Evolutionary conservation across 2,888 invertebrate species (phyloP).

Genomic region (Tenthredo distinguenda): DNA sequence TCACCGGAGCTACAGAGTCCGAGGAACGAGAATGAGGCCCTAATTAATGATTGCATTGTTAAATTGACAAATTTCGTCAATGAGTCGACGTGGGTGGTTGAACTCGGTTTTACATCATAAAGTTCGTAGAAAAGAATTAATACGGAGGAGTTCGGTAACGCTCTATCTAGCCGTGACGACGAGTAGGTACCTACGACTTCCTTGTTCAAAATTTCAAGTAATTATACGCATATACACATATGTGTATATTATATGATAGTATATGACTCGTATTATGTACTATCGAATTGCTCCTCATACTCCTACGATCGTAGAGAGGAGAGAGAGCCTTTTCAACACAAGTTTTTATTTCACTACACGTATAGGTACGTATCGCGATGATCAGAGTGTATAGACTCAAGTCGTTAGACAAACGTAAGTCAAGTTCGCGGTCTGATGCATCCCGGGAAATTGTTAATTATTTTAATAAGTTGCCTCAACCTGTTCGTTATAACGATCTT

Average conservation of each 20-base stretch:
- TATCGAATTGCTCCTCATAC: background rate
- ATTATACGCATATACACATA: background rate
- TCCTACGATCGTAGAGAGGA: background rate
- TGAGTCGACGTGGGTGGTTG: background rate
- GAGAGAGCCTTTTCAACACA: background rate
- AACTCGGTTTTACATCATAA: background rate
- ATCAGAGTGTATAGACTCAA: background rate
- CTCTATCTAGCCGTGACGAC: background rate
- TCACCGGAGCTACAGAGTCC: background rate
- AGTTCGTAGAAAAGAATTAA: background rate
- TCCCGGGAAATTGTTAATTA: conserved; percentile 66
- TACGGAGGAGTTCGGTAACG: background rate
- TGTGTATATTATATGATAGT: background rate
- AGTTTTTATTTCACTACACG: background rate
- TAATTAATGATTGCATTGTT: conserved; percentile 1
- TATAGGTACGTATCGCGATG: background rate
- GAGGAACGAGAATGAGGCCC: background rate
- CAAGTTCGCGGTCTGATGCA: conserved; percentile 62
- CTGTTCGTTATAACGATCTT: conserved; percentile 29
- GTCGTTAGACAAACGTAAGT: conserved; percentile 22
- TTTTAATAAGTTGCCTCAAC: conserved; percentile 61
- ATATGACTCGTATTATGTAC: background rate
- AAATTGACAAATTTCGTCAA: conserved; percentile 13
- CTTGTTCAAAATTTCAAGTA: conserved; percentile 9
- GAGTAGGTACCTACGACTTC: background rate